Base-by-base conservation (phyloP, 2,113 vertebrate genomes). In the Indicator maculatus region DNA sequence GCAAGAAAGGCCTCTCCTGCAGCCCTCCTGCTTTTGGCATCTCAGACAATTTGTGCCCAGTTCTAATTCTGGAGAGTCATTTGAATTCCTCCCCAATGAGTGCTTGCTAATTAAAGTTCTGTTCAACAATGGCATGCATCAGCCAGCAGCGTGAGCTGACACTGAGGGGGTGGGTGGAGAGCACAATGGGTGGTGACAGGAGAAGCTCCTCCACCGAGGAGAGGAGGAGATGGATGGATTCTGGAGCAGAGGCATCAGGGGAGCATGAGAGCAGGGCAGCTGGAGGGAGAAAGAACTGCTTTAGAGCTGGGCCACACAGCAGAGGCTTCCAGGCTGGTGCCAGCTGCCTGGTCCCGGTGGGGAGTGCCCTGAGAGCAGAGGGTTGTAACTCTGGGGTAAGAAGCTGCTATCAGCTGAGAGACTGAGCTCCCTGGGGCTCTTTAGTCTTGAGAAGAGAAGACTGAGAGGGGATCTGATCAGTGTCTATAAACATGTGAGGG, bases 1-100 rank as follows among this genome's bases (percentile, higher is more conserved):
- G 93, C 82, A 89, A 76, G 80, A 66, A 88, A 79, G 92, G 45
- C 70, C 31, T 58, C 52, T 59, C 72, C 45, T 79, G 77, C 86
- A 92, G 89, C 88, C 75, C 61, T 74, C 69, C 85, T 83, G 28
- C 93, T 88, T 91, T 90, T 92, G 86, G 90, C 76, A 81, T 96
- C 83, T 88, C 82, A 79, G 94, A 96, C 90, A 85, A 65, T 94
- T 95, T 77, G 61, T 95, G 70, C 58, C 93, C 20, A 60, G 41
- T 84, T 93, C 72, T 94, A 95, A 93, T 85, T 96, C 93, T 97
- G 96, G 71, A 52, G 8, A 82, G 75, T 72, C 61, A 72, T 94
- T 97, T 95, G 83, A 61, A 95, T 94, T 97, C 94, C 91, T 93
- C 91, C 94, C 88, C 86, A 91, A 20, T 93, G 94, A 89, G 82